Evolutionary conservation across 2,888 invertebrate genomes (phyloP).

Genomic region (Quadroppia sp.): DNA sequence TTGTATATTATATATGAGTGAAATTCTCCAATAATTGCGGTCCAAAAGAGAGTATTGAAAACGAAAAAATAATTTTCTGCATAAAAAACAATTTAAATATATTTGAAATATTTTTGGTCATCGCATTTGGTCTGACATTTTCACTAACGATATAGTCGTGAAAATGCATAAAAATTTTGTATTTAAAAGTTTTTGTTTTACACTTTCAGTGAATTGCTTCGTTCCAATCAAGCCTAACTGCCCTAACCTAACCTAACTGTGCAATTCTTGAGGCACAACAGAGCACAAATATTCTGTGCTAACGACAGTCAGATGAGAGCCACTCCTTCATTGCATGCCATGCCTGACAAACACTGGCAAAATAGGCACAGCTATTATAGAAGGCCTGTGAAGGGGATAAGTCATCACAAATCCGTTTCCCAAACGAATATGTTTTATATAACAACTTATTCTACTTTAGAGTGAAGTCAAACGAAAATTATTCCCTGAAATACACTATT

Average conservation of each 20-base stretch:
- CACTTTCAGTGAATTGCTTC: background rate
- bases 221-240: conserved; percentile 22
- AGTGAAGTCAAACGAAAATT: too few relatives aligned
- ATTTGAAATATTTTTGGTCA: conserved; percentile 19
- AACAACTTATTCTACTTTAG: too few relatives aligned
- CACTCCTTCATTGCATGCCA: conserved; percentile 12
- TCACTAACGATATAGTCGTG: background rate
- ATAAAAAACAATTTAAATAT: too few relatives aligned
- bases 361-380: background rate
- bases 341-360: conserved; percentile 17
- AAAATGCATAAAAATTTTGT: background rate
- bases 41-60: too few relatives aligned
- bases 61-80: too few relatives aligned
- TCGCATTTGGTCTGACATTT: background rate
- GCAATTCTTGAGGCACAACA: too few relatives aligned
- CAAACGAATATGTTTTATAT: background rate
- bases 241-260: background rate
- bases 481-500: too few relatives aligned
- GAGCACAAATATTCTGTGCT: background rate
- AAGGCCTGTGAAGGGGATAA: background rate
- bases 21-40: background rate
- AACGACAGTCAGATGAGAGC: conserved; percentile 14
- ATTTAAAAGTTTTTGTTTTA: background rate
- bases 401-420: background rate
- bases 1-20: background rate